Evolutionary conservation across 2,113 vertebrate genomes (phyloP).

Genomic region (Mola mola): DNA sequence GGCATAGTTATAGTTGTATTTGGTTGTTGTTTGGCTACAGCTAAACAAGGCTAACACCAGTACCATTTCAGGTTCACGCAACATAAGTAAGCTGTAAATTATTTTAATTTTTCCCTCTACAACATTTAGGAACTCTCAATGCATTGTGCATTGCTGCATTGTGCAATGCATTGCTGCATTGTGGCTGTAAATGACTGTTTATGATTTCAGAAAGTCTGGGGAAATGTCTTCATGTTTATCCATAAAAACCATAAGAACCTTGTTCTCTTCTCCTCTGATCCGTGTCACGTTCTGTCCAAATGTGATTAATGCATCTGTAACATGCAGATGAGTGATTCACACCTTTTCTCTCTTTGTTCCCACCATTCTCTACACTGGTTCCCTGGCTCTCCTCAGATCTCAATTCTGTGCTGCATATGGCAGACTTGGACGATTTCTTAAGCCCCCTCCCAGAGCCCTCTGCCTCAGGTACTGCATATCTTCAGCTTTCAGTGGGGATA

Average conservation of each 20-base stretch:
- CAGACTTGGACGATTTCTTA: constrained; percentile 77
- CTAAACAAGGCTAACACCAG: not conserved
- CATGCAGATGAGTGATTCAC: not conserved
- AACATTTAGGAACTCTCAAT: not conserved
- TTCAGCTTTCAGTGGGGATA: constrained; percentile 9
- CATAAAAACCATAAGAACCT: not conserved
- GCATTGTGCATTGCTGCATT: not conserved
- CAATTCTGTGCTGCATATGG: constrained; percentile 64
- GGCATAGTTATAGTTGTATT: not conserved
- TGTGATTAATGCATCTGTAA: constrained; percentile 9
- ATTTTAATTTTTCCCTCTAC: not conserved
- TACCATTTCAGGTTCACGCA: constrained; percentile 11
- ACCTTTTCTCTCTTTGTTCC: constrained; percentile 1
- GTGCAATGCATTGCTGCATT: not conserved
- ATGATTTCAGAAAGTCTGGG: not conserved
- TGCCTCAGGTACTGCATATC: constrained; percentile 80
- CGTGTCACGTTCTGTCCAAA: not conserved
- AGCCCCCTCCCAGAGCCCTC: constrained; percentile 85
- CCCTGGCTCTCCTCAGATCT: constrained; percentile 76
- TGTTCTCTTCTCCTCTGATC: not conserved
- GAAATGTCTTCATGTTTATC: not conserved
- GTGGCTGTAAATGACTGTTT: not conserved
- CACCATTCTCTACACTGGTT: too few relatives aligned
- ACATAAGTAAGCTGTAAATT: not conserved
- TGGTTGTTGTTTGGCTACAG: not conserved